A percentile compares a stretch with the other conserved stretches of the same genome.
Evolutionary conservation across 2,797 vertebrate genomes (phyloP).

Genomic region (Mionectes olivaceus): DNA sequence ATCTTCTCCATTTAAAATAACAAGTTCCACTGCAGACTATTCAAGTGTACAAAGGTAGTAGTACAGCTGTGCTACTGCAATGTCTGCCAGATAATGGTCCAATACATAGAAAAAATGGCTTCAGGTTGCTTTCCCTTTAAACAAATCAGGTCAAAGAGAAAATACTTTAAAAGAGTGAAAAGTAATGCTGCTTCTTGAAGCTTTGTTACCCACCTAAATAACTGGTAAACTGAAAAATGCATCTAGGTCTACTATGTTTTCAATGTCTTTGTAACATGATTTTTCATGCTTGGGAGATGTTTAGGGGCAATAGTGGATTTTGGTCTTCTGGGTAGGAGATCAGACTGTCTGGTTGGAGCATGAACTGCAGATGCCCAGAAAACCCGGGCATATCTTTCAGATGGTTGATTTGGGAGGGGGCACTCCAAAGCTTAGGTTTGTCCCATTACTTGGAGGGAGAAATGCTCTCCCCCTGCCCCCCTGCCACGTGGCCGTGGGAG

Average conservation of each 20-base stretch:
- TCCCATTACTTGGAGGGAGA: too few relatives aligned
- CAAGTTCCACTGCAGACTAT: background rate
- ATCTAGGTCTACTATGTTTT: background rate
- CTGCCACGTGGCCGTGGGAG: too few relatives aligned
- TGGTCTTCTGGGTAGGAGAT: background rate
- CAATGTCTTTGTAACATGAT: background rate
- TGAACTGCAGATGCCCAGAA: background rate
- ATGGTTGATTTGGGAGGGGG: too few relatives aligned
- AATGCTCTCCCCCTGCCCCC: too few relatives aligned
- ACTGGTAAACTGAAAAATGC: background rate
- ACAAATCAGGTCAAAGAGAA: background rate
- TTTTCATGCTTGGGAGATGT: background rate
- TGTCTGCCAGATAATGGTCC: background rate
- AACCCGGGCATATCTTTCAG: background rate
- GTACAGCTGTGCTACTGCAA: background rate
- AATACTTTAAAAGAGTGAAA: background rate
- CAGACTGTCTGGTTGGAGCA: background rate
- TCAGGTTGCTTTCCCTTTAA: background rate
- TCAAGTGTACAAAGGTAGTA: background rate
- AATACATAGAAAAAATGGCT: background rate
- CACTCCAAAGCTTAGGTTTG: too few relatives aligned
- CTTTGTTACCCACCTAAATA: background rate
- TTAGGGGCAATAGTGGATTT: background rate
- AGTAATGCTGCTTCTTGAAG: background rate
- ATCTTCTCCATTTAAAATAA: background rate